A percentile compares a stretch with the other conserved stretches of the same genome.
Evolutionary conservation across 2,113 vertebrate genomes (phyloP).

Genomic region (Alethe castanea): DNA sequence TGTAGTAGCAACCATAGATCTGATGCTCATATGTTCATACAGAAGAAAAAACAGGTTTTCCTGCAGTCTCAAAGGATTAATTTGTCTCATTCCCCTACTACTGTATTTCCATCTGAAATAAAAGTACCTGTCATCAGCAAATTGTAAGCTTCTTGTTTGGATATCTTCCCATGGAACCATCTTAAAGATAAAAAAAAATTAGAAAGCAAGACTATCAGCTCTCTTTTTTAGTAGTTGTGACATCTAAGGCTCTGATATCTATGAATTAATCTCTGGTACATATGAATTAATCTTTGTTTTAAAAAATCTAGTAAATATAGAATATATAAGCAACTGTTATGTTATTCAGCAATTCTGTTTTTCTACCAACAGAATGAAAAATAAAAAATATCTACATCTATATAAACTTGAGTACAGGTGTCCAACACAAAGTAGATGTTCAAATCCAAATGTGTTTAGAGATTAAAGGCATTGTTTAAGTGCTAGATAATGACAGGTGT

Average conservation of each 20-base stretch:
- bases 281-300: not conserved
- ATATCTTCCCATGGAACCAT: constrained; percentile 99
- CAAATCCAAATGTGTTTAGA: not conserved
- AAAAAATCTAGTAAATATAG: not conserved
- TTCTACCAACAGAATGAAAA: constrained; percentile 17
- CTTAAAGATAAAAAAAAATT: constrained; percentile 72
- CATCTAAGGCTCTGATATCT: constrained; percentile 9
- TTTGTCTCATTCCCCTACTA: not conserved
- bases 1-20: not conserved
- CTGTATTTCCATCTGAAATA: not conserved
- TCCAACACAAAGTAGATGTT: not conserved
- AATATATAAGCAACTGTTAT: not conserved
- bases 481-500: not conserved
- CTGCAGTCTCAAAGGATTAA: not conserved
- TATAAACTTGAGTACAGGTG: not conserved
- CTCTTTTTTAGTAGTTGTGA: not conserved
- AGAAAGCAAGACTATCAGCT: constrained; percentile 14
- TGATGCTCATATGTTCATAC: not conserved
- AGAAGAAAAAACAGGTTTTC: not conserved
- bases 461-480: not conserved
- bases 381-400: not conserved
- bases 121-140: constrained; percentile 93
- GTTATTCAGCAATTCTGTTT: not conserved
- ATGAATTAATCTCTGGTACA: not conserved
- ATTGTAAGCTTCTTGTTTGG: constrained; percentile 95